A percentile compares a stretch with the other conserved stretches of the same genome.
These are phyloP conservation scores for Plecotus auritus DNA, from an alignment of 2,113 vertebrate species.

Conservation along the genomic window DNA sequence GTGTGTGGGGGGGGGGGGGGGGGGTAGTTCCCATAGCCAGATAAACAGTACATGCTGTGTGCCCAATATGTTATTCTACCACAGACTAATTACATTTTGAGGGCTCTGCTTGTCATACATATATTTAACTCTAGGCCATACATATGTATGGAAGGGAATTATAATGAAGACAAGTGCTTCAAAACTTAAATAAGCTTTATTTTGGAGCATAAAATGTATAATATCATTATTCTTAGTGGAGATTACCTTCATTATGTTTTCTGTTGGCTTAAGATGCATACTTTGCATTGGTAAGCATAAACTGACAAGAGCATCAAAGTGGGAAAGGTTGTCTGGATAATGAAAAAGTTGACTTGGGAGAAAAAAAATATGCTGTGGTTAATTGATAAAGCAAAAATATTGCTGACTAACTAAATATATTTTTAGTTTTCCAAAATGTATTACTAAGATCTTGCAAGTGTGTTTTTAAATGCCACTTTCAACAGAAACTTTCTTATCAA, in stretches of 20 bases:
- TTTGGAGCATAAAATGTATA: background rate
- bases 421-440: constrained; percentile 34
- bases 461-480: constrained; percentile 52
- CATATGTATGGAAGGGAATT: background rate
- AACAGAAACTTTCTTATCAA: background rate
- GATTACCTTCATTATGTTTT: constrained; percentile 23
- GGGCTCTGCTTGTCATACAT: background rate
- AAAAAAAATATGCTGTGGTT: background rate
- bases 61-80: background rate
- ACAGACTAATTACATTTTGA: background rate
- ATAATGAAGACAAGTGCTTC: background rate
- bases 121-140: background rate
- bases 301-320: background rate
- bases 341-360: background rate
- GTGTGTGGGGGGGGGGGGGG: too few species aligned
- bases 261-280: constrained; percentile 1
- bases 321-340: background rate
- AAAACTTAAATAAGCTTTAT: background rate
- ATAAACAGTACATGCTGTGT: background rate
- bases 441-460: constrained; percentile 19
- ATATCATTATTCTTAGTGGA: background rate
- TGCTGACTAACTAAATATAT: background rate
- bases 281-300: constrained; percentile 7
- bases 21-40: background rate
- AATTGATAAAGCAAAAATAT: constrained; percentile 26